phyloP scores from a whole-genome alignment of 2,113 vertebrate genomes.

The Ranitomeya imitator region DNA sequence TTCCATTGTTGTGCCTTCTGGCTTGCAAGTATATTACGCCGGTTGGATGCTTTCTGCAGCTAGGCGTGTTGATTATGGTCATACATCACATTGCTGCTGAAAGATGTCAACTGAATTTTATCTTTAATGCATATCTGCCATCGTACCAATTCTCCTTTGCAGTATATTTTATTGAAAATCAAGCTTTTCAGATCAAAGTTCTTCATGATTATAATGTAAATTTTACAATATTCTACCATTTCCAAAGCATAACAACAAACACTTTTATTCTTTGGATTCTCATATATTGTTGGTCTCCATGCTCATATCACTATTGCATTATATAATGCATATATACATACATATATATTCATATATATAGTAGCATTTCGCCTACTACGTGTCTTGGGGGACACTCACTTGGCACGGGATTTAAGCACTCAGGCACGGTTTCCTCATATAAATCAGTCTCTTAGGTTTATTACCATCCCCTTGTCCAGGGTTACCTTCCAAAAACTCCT shows the following conservation, averaged over 20 bases:
- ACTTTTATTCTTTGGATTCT: not conserved
- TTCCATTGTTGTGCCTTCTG: constrained; percentile 51
- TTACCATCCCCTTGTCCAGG: no score
- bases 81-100: constrained; percentile 50
- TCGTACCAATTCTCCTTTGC: constrained; percentile 24
- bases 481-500: no score
- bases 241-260: not conserved
- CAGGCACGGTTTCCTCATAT: no score
- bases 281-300: not conserved
- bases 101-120: constrained; percentile 41
- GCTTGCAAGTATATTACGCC: constrained; percentile 45
- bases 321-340: not conserved
- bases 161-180: constrained; percentile 45
- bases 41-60: constrained; percentile 28
- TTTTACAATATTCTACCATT: constrained; percentile 23
- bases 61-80: constrained; percentile 53
- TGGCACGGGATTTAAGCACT: no score
- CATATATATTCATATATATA: no score
- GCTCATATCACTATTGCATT: not conserved
- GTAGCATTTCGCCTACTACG: no score
- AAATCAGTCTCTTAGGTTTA: no score
- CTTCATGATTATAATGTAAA: constrained; percentile 5
- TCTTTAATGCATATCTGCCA: constrained; percentile 40
- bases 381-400: no score
- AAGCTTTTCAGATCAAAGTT: not conserved